Evolutionary conservation across 2,113 vertebrate genomes (phyloP).

Genomic region (Thinocorus orbignyianus): DNA sequence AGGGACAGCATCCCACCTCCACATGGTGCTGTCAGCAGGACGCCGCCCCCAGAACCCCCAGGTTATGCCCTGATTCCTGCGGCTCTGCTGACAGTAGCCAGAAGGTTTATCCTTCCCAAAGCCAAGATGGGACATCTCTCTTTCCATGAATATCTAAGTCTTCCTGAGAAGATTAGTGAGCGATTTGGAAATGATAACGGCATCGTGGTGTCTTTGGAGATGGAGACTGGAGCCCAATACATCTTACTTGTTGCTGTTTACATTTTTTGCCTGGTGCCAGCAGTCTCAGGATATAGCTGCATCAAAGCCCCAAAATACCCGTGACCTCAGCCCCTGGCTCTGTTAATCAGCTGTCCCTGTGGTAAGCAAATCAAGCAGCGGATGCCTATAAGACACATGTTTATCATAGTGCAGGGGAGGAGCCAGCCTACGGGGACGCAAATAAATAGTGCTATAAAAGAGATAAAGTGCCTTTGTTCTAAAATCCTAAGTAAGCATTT

Average conservation of each 20-base stretch:
- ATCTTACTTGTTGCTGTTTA: not conserved
- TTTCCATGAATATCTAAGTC: rapidly evolving
- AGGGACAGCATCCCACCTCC: not conserved
- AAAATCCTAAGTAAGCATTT: not conserved
- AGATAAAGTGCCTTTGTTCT: not conserved
- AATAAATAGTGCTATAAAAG: not conserved
- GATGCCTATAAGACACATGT: not conserved
- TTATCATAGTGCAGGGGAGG: not conserved
- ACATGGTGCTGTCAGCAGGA: rapidly evolving
- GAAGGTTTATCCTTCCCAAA: not conserved
- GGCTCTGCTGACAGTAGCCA: rapidly evolving
- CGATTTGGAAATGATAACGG: rapidly evolving
- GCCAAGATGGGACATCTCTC: not conserved
- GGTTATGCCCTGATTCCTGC: rapidly evolving
- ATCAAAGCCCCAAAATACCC: not conserved
- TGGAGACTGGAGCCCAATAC: not conserved
- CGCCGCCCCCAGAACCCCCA: rapidly evolving
- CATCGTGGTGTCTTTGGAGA: rapidly evolving
- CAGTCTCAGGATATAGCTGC: not conserved
- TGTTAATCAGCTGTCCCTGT: not conserved
- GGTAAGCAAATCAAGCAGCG: not conserved
- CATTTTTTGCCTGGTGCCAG: not conserved
- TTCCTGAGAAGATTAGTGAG: not conserved
- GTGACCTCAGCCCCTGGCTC: not conserved
- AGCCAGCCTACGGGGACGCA: not conserved